phyloP scores from a whole-genome alignment of 2,797 vertebrate species.

The Megalops cyprinoides region DNA sequence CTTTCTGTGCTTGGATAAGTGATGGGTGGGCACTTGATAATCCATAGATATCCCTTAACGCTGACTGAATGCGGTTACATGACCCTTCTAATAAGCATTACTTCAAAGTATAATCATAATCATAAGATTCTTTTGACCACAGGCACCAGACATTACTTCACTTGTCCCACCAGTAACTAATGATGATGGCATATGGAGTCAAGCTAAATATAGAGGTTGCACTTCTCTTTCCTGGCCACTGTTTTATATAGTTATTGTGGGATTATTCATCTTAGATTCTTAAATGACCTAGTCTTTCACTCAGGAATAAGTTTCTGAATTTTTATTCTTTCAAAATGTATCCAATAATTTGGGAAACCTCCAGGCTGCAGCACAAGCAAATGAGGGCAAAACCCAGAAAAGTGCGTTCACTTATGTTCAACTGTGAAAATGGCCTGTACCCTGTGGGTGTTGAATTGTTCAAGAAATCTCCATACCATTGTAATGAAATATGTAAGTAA shows the following conservation, averaged over 20 bases:
- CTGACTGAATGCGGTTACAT: neutral
- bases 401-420: too few species aligned
- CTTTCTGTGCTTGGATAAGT: neutral
- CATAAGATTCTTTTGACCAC: neutral
- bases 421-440: too few species aligned
- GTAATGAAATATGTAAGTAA: too few species aligned
- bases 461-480: too few species aligned
- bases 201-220: constrained; percentile 29
- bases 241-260: constrained; percentile 23
- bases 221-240: constrained; percentile 42
- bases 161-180: constrained; percentile 32
- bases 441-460: too few species aligned
- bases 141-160: constrained; percentile 51
- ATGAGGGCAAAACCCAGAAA: too few species aligned
- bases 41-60: neutral
- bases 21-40: neutral
- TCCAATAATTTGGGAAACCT: neutral
- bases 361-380: neutral
- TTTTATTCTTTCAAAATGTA: constrained; percentile 13
- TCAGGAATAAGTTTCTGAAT: neutral
- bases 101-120: constrained; percentile 9
- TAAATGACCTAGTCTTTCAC: constrained; percentile 37
- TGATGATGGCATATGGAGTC: neutral
- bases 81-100: neutral
- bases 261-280: constrained; percentile 23